These are phyloP conservation scores for Eilema griseolum DNA, from an alignment of 2,888 invertebrate genomes.

Conservation along the genomic window DNA sequence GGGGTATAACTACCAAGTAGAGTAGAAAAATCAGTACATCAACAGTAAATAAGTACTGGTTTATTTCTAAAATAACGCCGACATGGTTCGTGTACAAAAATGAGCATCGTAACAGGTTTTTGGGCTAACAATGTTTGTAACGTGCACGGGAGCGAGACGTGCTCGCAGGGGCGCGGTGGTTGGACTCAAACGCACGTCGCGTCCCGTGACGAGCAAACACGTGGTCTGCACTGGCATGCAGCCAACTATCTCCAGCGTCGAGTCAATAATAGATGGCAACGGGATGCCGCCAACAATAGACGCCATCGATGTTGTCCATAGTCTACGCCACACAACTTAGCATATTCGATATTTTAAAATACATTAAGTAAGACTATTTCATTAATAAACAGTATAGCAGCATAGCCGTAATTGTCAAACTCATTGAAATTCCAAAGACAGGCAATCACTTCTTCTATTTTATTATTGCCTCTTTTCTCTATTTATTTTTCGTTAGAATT, in stretches of 20 bases:
- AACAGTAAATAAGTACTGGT: constrained; percentile 14
- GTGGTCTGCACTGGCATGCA: constrained; percentile 81
- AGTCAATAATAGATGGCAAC: constrained; percentile 86
- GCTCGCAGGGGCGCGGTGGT: constrained; percentile 59
- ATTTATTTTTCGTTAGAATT: neutral
- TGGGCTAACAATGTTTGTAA: constrained; percentile 50
- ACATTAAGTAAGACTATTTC: neutral
- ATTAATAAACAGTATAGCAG: neutral
- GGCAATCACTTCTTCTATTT: neutral
- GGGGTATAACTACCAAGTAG: neutral
- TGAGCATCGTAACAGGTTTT: constrained; percentile 54
- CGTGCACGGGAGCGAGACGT: constrained; percentile 53
- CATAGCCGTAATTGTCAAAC: neutral
- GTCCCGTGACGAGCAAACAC: constrained; percentile 83
- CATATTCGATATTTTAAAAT: constrained; percentile 26
- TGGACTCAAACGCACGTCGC: constrained; percentile 65
- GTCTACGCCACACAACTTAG: constrained; percentile 52
- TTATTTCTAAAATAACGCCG: constrained; percentile 19
- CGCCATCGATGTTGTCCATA: constrained; percentile 66
- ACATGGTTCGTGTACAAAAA: constrained; percentile 36
- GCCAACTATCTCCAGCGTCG: constrained; percentile 86
- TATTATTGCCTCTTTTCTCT: neutral
- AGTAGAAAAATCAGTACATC: neutral
- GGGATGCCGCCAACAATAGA: constrained; percentile 87
- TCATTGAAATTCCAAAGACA: neutral